These are phyloP conservation scores for Aselliscus stoliczkanus DNA, from an alignment of 2,797 vertebrate species.

Conservation along the genomic window DNA sequence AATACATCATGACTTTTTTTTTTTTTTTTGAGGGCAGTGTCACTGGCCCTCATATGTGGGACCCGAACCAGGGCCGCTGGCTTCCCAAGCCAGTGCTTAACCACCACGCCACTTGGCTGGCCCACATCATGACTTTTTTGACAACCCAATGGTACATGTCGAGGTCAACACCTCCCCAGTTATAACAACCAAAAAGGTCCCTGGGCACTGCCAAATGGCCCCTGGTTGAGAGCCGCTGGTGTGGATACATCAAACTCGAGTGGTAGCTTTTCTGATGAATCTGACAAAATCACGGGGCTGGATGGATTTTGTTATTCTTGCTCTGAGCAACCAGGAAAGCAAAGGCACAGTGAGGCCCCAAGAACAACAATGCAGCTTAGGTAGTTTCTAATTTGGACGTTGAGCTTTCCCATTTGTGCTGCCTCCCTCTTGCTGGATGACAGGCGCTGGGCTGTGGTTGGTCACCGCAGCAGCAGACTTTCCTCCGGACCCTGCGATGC, in stretches of 20 bases:
- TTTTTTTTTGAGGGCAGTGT: too few relatives aligned
- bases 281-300: constrained; percentile 14
- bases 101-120: too few relatives aligned
- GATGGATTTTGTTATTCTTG: constrained; percentile 52
- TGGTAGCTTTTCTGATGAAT: neutral
- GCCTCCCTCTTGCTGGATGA: constrained; percentile 17
- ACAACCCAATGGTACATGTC: too few relatives aligned
- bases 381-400: constrained; percentile 59
- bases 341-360: constrained; percentile 36
- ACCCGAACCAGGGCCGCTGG: too few relatives aligned
- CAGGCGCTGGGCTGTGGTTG: constrained; percentile 31
- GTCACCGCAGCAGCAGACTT: constrained; percentile 47
- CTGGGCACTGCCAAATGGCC: neutral
- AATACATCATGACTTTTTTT: too few relatives aligned
- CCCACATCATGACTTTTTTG: too few relatives aligned
- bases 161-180: too few relatives aligned
- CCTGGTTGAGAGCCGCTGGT: neutral
- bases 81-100: too few relatives aligned
- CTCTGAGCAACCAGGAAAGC: constrained; percentile 50
- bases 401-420: constrained; percentile 56
- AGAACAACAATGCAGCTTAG: constrained; percentile 38
- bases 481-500: constrained; percentile 68
- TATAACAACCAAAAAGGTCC: neutral
- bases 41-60: too few relatives aligned
- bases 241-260: neutral